Evolutionary conservation across 2,888 invertebrate genomes (phyloP).

Genomic region (Lampropteryx suffumata): DNA sequence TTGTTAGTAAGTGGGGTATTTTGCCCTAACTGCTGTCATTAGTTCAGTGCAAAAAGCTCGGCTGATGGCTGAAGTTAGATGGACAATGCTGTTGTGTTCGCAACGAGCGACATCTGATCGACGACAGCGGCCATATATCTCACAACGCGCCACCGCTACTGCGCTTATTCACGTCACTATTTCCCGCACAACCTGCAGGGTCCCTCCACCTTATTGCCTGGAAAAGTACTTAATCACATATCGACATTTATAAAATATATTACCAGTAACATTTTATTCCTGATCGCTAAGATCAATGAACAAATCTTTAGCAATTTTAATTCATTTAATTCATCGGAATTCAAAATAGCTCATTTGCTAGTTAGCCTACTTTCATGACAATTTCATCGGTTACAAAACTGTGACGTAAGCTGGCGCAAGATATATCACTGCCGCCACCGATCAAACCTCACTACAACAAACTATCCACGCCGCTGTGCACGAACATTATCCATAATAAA

Average conservation of each 20-base stretch:
- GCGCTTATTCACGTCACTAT: constrained; percentile 18
- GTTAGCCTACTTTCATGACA: not conserved
- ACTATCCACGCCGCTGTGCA: constrained; percentile 49
- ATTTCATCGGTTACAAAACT: not conserved
- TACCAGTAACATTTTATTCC: too few relatives aligned
- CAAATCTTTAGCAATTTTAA: not conserved
- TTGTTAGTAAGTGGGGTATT: constrained; percentile 20
- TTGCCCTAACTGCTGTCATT: constrained; percentile 34
- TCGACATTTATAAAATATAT: not conserved
- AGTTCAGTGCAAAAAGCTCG: constrained; percentile 41
- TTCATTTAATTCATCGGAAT: too few relatives aligned
- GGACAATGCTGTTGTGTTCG: constrained; percentile 45
- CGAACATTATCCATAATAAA: constrained; percentile 43
- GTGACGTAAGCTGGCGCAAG: not conserved
- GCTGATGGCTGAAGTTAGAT: constrained; percentile 28
- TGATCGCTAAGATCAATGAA: not conserved
- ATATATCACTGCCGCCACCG: constrained; percentile 54
- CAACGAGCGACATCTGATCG: constrained; percentile 51
- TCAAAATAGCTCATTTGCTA: too few relatives aligned
- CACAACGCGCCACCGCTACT: constrained; percentile 50
- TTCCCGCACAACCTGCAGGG: constrained; percentile 17
- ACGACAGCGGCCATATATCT: constrained; percentile 64
- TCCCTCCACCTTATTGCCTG: constrained; percentile 2
- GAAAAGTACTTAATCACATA: constrained; percentile 3
- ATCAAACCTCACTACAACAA: constrained; percentile 59